Base-by-base conservation (phyloP, 2,113 vertebrate genomes). In the Catharus fuscescens region DNA sequence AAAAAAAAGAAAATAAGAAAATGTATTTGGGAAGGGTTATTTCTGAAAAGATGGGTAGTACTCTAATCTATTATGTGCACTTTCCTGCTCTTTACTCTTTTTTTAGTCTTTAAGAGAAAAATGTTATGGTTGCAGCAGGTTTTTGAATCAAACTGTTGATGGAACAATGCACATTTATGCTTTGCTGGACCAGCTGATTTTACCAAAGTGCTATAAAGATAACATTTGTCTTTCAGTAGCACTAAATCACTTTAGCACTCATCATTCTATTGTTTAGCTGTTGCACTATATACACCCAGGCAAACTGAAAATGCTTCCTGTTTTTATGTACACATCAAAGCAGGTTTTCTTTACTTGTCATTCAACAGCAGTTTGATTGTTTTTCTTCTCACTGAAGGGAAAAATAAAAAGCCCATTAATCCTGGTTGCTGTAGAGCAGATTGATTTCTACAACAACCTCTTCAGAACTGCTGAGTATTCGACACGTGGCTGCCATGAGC, bases 401-500 rank as follows among this genome's bases (percentile, higher is more conserved):
- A 36, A 64, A 71, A 71, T 19, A n/a, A 38, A 53, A 28, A 18
- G 11, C 14, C 13, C 21, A 59, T 32, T 72, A 84, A 72, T 89
- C 64, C 56, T 66, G 34, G 59, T 82, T 3, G 8, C 93, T 85
- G 71, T 83, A 59, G 48, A 83, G 19, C 34, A 86, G 56, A 67
- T 80, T 80, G 85, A 90, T 93, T 94, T 90, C 82, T 81, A 10
- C 67, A 50, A n/a, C n/a, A 88, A 7, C 48, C 13, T 61, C 45
- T 40, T 78, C 53, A 84, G 82, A 81, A 74, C 4, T 65, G 18
- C 82, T 74, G 56, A 90, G 40, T 47, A 34, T 20, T 32, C 0
- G 0, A 38, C 31, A 31, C 0, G 0, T 0, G 10, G 29, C 56
- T 66, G 38, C 76, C 5, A 2, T 0, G 3, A 64, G 44, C 36